Base-by-base conservation (phyloP, 2,113 vertebrate genomes). In the Sarotherodon lohbergeri region DNA sequence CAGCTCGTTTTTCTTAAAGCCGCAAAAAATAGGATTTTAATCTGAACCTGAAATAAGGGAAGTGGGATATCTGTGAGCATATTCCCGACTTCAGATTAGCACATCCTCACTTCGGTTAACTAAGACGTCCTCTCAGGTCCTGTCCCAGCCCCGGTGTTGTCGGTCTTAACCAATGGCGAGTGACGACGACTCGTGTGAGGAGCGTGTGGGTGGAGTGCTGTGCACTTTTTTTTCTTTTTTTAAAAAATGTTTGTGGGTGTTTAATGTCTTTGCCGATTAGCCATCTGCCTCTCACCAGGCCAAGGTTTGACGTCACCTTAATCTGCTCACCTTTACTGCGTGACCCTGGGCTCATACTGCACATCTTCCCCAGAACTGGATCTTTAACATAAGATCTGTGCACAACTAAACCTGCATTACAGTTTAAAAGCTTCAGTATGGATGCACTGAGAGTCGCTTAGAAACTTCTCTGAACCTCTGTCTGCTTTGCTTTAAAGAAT, bases 221-320 rank as follows among this genome's bases (percentile, higher is more conserved):
- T 27, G 76, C 85, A 66, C 39, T 46, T 81, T 79, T 27, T 32
- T 43, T 66, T 27, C 54, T 80, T n/a, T 34, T 43, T 66, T 39
- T 5, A 0, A 19, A 34, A 63, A 39, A 68, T 88, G 85, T 88
- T 86, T 39, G 81, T 76, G 36, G 57, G 17, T 91, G 86, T 89
- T 94, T 78, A 90, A 78, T 68, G 85, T 89, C 84, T 85, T 91
- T 83, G 81, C 85, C 94, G 94, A 96, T 97, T 96, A 96, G 91
- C 95, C 93, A 91, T 93, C 95, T 96, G 94, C 68, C 90, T 83
- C 13, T 81, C 83, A 92, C 50, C 81, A 24, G 80, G 81, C 82
- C 89, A 80, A 89, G 89, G 36, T 48, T 80, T 94, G 92, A 95
- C 86, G 92, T 96, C 95, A 93, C 29, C 84, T 29, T 95, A 94